Percentiles rank a stretch among this genome's conserved stretches.
Evolutionary conservation across 1,140 invertebrate species (phyloP).

Genomic region (Solenopsis invicta): DNA sequence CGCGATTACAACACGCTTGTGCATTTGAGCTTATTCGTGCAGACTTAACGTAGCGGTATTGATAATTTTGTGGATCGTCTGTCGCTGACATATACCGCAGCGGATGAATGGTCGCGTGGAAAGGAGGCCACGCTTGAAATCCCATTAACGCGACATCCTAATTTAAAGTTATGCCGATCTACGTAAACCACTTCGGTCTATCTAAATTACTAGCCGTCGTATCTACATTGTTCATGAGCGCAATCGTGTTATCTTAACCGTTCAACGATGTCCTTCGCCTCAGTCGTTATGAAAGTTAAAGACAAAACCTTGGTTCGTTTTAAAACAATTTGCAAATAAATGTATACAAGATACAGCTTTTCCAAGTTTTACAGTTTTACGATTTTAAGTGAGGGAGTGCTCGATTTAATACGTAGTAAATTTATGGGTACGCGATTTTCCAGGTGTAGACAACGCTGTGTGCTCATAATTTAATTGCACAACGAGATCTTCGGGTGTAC

Average conservation of each 20-base stretch:
- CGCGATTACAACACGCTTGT: background rate
- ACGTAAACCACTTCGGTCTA: constrained; percentile 16
- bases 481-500: constrained; percentile 36
- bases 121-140: constrained; percentile 60
- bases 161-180: constrained; percentile 60
- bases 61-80: constrained; percentile 59
- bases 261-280: background rate
- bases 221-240: constrained; percentile 24
- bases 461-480: constrained; percentile 41
- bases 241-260: constrained; percentile 46
- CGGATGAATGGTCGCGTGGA: constrained; percentile 44
- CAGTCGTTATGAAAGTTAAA: background rate
- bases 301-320: background rate
- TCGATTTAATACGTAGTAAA: constrained; percentile 12
- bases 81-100: constrained; percentile 42
- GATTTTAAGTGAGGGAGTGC: background rate
- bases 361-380: background rate
- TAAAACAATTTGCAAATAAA: constrained; percentile 17
- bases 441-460: constrained; percentile 3
- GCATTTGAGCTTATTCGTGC: constrained; percentile 37
- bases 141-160: constrained; percentile 56
- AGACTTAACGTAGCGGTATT: constrained; percentile 47
- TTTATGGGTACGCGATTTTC: constrained; percentile 14
- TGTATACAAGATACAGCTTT: background rate
- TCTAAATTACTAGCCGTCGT: constrained; percentile 50